Conservation (phyloP, 2,888 invertebrate species). For the Caradrina kadenii region DNA sequence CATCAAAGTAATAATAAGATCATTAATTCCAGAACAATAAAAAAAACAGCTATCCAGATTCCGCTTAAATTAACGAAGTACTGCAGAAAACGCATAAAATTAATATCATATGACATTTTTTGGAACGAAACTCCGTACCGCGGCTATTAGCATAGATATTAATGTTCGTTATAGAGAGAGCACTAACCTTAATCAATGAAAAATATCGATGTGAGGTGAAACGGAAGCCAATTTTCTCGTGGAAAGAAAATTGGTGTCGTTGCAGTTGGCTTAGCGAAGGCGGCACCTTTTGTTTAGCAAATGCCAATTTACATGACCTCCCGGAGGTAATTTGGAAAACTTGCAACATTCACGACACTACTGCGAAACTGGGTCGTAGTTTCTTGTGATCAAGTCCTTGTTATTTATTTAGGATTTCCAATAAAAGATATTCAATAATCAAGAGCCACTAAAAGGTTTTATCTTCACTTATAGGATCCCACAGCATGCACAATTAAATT, state of each 20-base stretch:
- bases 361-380: neutral
- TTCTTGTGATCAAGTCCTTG: too few relatives aligned
- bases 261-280: conserved; percentile 63
- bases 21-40: too few relatives aligned
- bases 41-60: neutral
- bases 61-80: neutral
- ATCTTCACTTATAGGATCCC: too few relatives aligned
- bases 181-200: conserved; percentile 46
- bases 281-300: conserved; percentile 51
- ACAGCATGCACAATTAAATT: too few relatives aligned
- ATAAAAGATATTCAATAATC: too few relatives aligned
- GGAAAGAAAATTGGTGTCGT: conserved; percentile 66
- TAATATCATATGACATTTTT: conserved; percentile 27
- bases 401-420: too few relatives aligned
- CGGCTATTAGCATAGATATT: conserved; percentile 50
- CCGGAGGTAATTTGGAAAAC: conserved; percentile 31
- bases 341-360: conserved; percentile 15
- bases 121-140: conserved; percentile 22
- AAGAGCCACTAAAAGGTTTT: too few relatives aligned
- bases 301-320: conserved; percentile 63
- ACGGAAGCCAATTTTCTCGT: conserved; percentile 53
- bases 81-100: conserved; percentile 20
- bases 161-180: conserved; percentile 47
- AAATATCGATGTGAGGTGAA: conserved; percentile 46
- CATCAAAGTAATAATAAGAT: too few relatives aligned